phyloP scores from a whole-genome alignment of 2,888 invertebrate genomes.

The Sthenelais limicola region DNA sequence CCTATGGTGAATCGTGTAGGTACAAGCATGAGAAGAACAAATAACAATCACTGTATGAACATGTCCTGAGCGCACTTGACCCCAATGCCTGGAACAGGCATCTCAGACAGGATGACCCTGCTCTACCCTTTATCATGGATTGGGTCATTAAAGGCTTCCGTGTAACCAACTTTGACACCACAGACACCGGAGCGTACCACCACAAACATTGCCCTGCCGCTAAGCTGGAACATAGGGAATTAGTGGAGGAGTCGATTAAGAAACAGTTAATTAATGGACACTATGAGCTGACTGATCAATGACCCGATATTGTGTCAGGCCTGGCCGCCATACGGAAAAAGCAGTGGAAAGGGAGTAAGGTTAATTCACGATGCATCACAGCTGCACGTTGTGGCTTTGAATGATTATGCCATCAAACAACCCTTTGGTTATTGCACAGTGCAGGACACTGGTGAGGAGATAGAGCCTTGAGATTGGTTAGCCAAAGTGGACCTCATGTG shows the following conservation, averaged over 20 bases:
- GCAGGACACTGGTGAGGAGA: not conserved
- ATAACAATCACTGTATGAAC: not conserved
- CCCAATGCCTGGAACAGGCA: not conserved
- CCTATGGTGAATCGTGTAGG: not conserved
- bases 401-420: not conserved
- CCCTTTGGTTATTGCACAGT: conserved; percentile 11
- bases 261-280: conserved; percentile 23
- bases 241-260: conserved; percentile 23
- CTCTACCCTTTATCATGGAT: not conserved
- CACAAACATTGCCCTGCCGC: conserved; percentile 12
- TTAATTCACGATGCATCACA: conserved; percentile 24
- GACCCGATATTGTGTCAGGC: conserved; percentile 4
- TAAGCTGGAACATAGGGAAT: not conserved
- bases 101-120: not conserved
- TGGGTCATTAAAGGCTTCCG: conserved; percentile 17
- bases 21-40: not conserved
- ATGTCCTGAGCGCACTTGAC: not conserved
- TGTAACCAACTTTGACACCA: too few species aligned
- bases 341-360: not conserved
- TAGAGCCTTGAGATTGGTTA: not conserved
- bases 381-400: not conserved
- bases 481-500: conserved; percentile 24
- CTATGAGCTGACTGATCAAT: not conserved
- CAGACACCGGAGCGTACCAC: not conserved
- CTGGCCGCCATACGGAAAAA: conserved; percentile 32